Evolutionary conservation across 2,113 vertebrate genomes (phyloP), one percentile per base, ranked within the genome.

Genomic region (Callithrix jacchus): DNA sequence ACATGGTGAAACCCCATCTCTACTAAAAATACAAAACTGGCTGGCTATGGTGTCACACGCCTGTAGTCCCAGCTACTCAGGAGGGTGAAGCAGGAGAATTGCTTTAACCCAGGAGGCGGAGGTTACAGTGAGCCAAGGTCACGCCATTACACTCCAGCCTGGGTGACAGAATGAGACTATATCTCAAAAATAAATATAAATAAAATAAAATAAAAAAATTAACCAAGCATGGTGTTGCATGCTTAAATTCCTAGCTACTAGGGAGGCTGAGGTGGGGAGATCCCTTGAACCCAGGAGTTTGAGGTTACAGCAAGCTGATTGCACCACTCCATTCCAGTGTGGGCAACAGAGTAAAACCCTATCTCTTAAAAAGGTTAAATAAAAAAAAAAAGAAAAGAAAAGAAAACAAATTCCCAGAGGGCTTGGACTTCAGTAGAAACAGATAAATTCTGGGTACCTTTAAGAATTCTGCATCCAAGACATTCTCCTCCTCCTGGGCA

Each of bases 391-490:
- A 56, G 18, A 21, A 61, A 61, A 61, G 23, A 27, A 61, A 64
- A 25, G 52, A 81, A 76, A 56, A 27, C 42, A 5, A 85, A 58
- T 35, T 71, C 64, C 47, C 35, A 93, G 30, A 74, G 21, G 64
- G 35, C 37, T 70, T 95, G 47, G 70, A 37, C 61, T 85, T 90
- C 52, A 64, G 74, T 13, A 73, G 40, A 56, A 83, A 12, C 32
- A 96, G 52, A 93, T 52, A 45, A 91, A 70, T 30, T 1, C 49
- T 89, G 14, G 10, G 95, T 98, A 99, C 99, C 99, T 99, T 99
- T 91, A 99, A 98, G 89, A 98, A 98, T 96, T 99, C 99, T 6
- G 99, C 99, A 96, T 99, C 99, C 0, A 97, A 98, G 6, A 91
- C 47, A 5, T 70, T 90, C 74, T 99, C 98, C 66, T 99, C 99